Evolutionary conservation across 2,113 vertebrate genomes (phyloP), one percentile per base, ranked within the genome.

Genomic region (Megaceryle maxima): DNA sequence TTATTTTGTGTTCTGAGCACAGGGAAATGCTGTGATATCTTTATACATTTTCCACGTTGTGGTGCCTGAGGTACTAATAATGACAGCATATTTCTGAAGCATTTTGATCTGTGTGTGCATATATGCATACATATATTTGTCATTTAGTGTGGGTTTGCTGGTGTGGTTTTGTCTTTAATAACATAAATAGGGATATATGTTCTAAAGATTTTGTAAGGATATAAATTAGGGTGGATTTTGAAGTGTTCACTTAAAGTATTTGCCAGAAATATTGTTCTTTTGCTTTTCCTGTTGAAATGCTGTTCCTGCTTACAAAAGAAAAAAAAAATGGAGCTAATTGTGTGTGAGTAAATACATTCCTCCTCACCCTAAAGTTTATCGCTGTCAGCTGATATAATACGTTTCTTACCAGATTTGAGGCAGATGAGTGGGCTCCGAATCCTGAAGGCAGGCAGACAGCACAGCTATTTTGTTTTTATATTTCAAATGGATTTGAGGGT

Each of bases 401-500:
- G 75, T 88, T 96, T 96, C 79, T 90, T 56, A 63, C 67, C 53
- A 60, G 63, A 92, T 60, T 3, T 91, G 80, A 92, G 41, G 80
- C 64, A 94, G 85, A 93, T 72, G 77, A 94, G 72, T 74, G 66
- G 89, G 66, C 89, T 96, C 83, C 6, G 13, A 70, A 79, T 93
- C 72, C 82, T 95, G 92, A 93, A 91, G 77, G 60, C 83, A 97
- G 28, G 72, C 68, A 91, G 92, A 56, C 87, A 94, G 92, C 87
- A 64, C 20, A 88, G 79, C 89, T 96, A 72, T 94, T 96, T 95
- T 84, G 94, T 3, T 92, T 97, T 95, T 48, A 78, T 55, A 83
- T 94, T 83, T 96, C 87, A 56, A 59, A 89, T 86, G 76, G 62
- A 50, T 94, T 89, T 55, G 69, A 85, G 63, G 78, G n/a, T 78